Percentiles rank a stretch among this genome's conserved stretches.
Conservation (phyloP, 1,140 invertebrate genomes). For the Psilanteris sp. region DNA sequence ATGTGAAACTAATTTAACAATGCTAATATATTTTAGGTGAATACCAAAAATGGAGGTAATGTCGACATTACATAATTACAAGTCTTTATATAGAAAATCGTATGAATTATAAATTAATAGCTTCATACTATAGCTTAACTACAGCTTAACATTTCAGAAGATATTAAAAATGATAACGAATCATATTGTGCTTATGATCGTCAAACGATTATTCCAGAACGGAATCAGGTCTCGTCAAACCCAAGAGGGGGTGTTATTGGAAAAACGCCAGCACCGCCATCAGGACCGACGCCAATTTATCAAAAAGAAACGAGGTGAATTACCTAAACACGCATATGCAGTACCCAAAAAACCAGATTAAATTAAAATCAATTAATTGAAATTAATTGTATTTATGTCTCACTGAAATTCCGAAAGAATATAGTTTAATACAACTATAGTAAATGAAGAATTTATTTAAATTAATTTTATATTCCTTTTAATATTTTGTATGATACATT, state of each 20-base stretch:
- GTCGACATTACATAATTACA: slow-evolving; percentile 8
- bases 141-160: slow-evolving; percentile 16
- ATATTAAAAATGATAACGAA: slow-evolving; percentile 4
- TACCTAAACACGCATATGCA: no score
- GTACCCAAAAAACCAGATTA: no score
- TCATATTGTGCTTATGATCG: slow-evolving; percentile 3
- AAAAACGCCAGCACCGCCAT: slow-evolving; percentile 68
- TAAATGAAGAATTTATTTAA: no score
- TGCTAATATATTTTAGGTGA: slow-evolving; percentile 26
- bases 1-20: no score
- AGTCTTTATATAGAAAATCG: not conserved
- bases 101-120: no score
- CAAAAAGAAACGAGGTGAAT: slow-evolving; percentile 37
- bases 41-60: slow-evolving; percentile 30
- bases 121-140: not conserved
- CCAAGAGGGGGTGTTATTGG: slow-evolving; percentile 74
- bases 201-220: slow-evolving; percentile 34
- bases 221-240: slow-evolving; percentile 59
- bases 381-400: no score
- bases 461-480: no score
- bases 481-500: no score
- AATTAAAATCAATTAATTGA: no score
- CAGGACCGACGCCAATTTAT: slow-evolving; percentile 64
- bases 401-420: no score
- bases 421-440: no score